phyloP scores from a whole-genome alignment of 2,113 vertebrate genomes.

The Suricata suricatta region DNA sequence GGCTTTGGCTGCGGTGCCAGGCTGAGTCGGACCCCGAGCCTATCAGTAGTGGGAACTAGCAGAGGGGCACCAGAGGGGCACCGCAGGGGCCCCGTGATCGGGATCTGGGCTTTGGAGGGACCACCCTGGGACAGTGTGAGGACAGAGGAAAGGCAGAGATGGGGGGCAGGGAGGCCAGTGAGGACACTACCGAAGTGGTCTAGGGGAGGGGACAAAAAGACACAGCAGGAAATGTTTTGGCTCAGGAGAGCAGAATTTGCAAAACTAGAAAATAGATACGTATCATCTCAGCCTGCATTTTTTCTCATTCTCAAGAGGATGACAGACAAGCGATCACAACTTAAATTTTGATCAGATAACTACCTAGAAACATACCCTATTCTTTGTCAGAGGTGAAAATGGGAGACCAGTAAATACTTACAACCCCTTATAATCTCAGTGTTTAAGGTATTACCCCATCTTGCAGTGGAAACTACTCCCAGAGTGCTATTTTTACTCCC shows the following conservation, averaged over 20 bases:
- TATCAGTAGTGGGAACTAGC: neutral
- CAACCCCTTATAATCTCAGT: neutral
- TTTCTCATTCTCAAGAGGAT: neutral
- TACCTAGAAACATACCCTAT: neutral
- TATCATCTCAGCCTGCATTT: neutral
- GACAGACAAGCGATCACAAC: neutral
- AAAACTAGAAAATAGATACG: neutral
- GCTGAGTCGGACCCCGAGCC: neutral
- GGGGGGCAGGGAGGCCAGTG: neutral
- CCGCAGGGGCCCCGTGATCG: neutral
- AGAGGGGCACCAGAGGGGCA: neutral
- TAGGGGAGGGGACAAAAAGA: neutral
- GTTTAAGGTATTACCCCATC: fast-evolving
- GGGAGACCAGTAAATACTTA: neutral
- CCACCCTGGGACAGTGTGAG: neutral
- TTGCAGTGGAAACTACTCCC: neutral
- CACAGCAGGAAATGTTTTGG: fast-evolving
- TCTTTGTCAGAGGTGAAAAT: neutral
- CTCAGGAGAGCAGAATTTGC: neutral
- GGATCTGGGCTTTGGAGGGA: neutral
- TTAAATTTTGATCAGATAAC: neutral
- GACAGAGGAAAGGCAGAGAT: neutral
- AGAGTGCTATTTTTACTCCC: neutral
- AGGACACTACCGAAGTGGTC: neutral
- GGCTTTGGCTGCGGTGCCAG: neutral